Percentiles rank a stretch among this genome's conserved stretches.
Conservation (phyloP, 2,797 vertebrate genomes). For the Rhadinocentrus ornatus region DNA sequence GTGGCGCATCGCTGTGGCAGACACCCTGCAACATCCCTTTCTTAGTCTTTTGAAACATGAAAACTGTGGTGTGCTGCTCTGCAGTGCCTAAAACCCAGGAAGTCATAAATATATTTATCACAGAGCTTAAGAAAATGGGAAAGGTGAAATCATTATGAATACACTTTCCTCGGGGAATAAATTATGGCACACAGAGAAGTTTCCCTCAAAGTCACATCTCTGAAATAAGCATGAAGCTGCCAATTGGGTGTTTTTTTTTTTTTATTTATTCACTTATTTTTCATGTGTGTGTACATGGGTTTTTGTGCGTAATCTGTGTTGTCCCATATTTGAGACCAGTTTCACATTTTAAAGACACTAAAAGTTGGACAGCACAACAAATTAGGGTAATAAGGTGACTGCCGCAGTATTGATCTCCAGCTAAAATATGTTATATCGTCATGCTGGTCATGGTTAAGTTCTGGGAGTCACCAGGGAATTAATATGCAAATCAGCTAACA, state of each 20-base stretch:
- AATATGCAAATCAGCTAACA: slow-evolving; percentile 17
- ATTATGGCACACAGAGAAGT: slow-evolving; percentile 56
- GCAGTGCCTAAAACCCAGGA: slow-evolving; percentile 41
- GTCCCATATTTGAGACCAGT: slow-evolving; percentile 7
- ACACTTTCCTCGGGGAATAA: slow-evolving; percentile 64
- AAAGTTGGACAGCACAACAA: slow-evolving; percentile 33
- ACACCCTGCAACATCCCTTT: not conserved
- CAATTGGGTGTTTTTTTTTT: slow-evolving; percentile 23
- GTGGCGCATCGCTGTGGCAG: slow-evolving; percentile 1
- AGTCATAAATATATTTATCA: slow-evolving; percentile 62
- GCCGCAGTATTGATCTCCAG: slow-evolving; percentile 9
- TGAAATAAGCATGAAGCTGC: slow-evolving; percentile 41
- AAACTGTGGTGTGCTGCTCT: slow-evolving; percentile 30
- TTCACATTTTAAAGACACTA: slow-evolving; percentile 16
- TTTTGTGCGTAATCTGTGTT: slow-evolving; percentile 6
- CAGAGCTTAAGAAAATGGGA: slow-evolving; percentile 35
- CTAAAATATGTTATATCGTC: slow-evolving; percentile 1
- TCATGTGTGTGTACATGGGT: slow-evolving; percentile 8
- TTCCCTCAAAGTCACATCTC: slow-evolving; percentile 48
- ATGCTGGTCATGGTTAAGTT: slow-evolving; percentile 5
- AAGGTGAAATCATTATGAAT: slow-evolving; percentile 56
- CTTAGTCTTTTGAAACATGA: slow-evolving; percentile 37
- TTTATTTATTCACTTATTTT: slow-evolving; percentile 20
- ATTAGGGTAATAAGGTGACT: slow-evolving; percentile 24
- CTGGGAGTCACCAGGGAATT: slow-evolving; percentile 4